A percentile compares a stretch with the other conserved stretches of the same genome.
These are phyloP conservation scores for Patella vulgata DNA, from an alignment of 1,140 invertebrate genomes.

Conservation along the genomic window DNA sequence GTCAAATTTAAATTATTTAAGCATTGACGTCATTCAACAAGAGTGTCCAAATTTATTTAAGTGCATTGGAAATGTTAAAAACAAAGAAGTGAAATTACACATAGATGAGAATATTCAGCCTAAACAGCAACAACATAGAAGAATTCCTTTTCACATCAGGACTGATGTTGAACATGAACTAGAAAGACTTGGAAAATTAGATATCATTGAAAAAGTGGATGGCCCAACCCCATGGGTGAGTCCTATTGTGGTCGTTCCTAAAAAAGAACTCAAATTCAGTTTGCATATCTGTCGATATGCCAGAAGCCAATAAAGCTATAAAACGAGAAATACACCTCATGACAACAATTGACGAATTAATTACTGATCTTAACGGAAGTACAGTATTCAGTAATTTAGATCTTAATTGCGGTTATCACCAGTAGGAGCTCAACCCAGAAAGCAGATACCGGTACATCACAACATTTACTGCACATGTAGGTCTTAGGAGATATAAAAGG, in stretches of 20 bases:
- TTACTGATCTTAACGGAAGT: slow-evolving; percentile 31
- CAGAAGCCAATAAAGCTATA: slow-evolving; percentile 28
- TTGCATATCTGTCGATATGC: slow-evolving; percentile 41
- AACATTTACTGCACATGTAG: too few relatives aligned
- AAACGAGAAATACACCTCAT: slow-evolving; percentile 26
- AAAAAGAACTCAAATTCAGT: slow-evolving; percentile 28
- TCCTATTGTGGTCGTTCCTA: slow-evolving; percentile 40
- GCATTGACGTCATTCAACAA: too few relatives aligned
- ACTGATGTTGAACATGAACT: slow-evolving; percentile 21
- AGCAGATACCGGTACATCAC: too few relatives aligned
- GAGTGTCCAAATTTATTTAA: background rate
- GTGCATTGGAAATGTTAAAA: background rate
- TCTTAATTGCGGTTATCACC: slow-evolving; percentile 9
- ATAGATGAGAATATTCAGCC: background rate
- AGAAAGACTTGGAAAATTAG: slow-evolving; percentile 15
- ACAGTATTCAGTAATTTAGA: slow-evolving; percentile 38
- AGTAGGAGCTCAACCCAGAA: too few relatives aligned
- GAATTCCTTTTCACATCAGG: slow-evolving; percentile 28
- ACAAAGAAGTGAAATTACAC: background rate
- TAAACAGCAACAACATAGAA: background rate
- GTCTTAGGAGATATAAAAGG: too few relatives aligned
- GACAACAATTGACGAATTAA: slow-evolving; percentile 39
- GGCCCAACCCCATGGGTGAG: slow-evolving; percentile 53
- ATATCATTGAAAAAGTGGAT: slow-evolving; percentile 41
- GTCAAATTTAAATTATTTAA: too few relatives aligned